These are phyloP conservation scores for Eristalis arbustorum DNA, from an alignment of 2,888 invertebrate species.

Conservation along the genomic window DNA sequence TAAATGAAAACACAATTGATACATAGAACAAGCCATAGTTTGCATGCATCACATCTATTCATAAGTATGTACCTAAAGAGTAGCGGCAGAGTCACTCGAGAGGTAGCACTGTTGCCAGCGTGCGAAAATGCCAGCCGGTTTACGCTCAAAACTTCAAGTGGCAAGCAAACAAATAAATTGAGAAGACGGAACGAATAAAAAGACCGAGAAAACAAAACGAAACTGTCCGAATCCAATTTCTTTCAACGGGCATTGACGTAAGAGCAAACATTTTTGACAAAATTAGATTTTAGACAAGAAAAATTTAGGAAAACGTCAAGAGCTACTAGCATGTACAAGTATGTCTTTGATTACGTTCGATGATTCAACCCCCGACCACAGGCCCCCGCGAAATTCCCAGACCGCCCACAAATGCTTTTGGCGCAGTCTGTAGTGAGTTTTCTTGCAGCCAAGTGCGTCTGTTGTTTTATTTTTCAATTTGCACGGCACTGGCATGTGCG, in stretches of 20 bases:
- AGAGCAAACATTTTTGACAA: constrained; percentile 56
- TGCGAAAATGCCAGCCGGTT: background rate
- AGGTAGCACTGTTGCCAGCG: background rate
- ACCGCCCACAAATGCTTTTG: background rate
- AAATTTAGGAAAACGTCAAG: background rate
- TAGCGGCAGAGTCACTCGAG: background rate
- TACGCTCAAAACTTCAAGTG: constrained; percentile 47
- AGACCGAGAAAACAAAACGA: background rate
- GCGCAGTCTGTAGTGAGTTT: background rate
- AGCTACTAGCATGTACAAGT: background rate
- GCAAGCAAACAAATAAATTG: constrained; percentile 57
- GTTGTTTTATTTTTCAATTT: constrained; percentile 12
- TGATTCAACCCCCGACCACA: constrained; percentile 1
- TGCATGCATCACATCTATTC: background rate
- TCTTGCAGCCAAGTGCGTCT: background rate
- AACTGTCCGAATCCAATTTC: constrained; percentile 36
- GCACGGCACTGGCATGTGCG: background rate
- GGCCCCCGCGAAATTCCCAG: background rate
- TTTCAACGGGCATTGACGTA: constrained; percentile 44
- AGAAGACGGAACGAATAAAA: constrained; percentile 2
- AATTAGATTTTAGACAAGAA: constrained; percentile 50
- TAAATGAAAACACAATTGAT: constrained; percentile 22
- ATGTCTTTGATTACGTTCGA: constrained; percentile 11
- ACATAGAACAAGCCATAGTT: background rate
- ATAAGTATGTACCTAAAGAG: background rate